Evolutionary conservation across 2,888 invertebrate species (phyloP).

Genomic region (Auanema sp.): DNA sequence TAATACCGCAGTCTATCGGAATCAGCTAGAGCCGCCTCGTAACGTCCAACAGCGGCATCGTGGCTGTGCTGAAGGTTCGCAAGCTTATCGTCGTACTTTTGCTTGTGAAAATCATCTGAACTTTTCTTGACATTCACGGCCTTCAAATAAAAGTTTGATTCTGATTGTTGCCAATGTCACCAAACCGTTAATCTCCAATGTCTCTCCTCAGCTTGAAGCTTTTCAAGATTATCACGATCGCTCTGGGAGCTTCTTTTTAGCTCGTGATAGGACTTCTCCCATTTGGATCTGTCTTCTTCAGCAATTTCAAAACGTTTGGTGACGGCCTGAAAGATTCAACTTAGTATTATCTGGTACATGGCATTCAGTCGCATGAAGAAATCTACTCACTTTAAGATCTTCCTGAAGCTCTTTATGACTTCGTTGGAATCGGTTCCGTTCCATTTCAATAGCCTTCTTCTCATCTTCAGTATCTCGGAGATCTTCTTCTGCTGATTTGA

Average conservation of each 20-base stretch:
- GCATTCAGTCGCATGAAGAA: background rate
- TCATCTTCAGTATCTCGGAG: constrained; percentile 20
- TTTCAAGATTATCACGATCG: constrained; percentile 28
- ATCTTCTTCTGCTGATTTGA: constrained; percentile 20
- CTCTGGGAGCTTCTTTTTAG: constrained; percentile 17
- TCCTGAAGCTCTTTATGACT: constrained; percentile 9
- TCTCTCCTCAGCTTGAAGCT: constrained; percentile 30
- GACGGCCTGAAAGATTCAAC: background rate
- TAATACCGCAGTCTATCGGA: constrained; percentile 24
- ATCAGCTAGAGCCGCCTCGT: constrained; percentile 22
- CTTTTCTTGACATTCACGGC: constrained; percentile 22
- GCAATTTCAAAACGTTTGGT: constrained; percentile 11
- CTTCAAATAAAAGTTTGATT: constrained; percentile 7
- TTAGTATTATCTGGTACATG: too few relatives aligned
- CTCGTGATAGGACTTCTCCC: constrained; percentile 15
- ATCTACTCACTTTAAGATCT: constrained; percentile 14
- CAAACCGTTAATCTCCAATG: constrained; percentile 36
- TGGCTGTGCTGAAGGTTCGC: constrained; percentile 19
- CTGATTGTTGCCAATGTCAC: background rate
- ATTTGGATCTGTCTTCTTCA: constrained; percentile 12
- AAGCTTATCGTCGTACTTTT: constrained; percentile 20
- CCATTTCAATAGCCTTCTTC: constrained; percentile 12
- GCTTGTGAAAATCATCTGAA: constrained; percentile 20
- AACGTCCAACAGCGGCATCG: constrained; percentile 18
- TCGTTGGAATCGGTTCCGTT: constrained; percentile 7